Evolutionary conservation across 2,797 vertebrate species (phyloP).

Genomic region (Pseudochirops cupreus): DNA sequence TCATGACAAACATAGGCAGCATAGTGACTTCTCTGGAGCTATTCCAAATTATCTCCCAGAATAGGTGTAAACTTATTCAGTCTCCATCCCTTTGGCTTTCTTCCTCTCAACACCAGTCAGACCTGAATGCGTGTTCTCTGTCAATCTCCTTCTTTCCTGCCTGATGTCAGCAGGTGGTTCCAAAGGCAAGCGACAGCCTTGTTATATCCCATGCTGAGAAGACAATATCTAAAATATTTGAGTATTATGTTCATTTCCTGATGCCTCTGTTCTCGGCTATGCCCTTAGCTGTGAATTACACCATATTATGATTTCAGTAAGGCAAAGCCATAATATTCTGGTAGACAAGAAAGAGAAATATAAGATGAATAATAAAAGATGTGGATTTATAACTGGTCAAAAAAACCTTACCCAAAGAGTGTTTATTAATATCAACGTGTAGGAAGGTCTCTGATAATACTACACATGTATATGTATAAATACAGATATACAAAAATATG

Average conservation of each 20-base stretch:
- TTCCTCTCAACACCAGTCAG: neutral
- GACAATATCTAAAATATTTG: neutral
- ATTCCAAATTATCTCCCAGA: neutral
- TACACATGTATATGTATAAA: neutral
- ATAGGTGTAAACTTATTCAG: neutral
- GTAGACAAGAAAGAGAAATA: neutral
- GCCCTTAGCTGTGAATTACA: neutral
- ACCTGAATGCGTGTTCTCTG: neutral
- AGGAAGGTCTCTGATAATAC: neutral
- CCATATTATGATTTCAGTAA: neutral
- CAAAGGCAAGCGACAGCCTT: neutral
- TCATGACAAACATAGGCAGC: neutral
- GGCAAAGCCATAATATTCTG: neutral
- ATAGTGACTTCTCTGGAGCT: neutral
- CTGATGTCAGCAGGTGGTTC: neutral
- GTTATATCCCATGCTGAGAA: neutral
- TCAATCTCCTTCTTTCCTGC: neutral
- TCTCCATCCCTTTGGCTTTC: neutral
- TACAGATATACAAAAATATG: neutral
- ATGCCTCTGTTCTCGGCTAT: neutral
- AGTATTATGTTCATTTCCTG: neutral
- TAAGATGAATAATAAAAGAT: neutral
- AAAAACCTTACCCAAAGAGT: neutral
- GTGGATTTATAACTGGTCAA: neutral
- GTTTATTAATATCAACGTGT: neutral